Evolutionary conservation across 2,113 vertebrate genomes (phyloP), one percentile per base, ranked within the genome.

Genomic region (Protobothrops mucrosquamatus): DNA sequence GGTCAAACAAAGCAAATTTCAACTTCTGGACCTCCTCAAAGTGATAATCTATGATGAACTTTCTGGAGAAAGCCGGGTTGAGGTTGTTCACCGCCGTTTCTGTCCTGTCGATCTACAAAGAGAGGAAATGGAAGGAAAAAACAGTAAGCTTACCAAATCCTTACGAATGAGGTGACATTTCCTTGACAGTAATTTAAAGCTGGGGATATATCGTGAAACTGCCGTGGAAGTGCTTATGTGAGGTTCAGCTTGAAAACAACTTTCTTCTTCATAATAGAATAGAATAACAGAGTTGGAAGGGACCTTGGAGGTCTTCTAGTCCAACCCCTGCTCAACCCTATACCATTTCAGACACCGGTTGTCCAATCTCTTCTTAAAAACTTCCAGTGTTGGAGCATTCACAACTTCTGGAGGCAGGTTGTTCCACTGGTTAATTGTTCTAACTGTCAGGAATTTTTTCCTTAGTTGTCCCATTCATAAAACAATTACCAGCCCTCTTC

Each of bases 11-110:
- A 93, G 99, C 99, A 51, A 99, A 99, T 95, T 99, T 99, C 48
- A 99, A 98, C 97, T 99, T 99, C 97, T 99, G 99, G 81, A 99
- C 98, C 94, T 99, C 99, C 93, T 99, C 99, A 52, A 99, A 99
- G 97, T 99, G 99, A 95, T 99, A 99, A 96, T 99, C 98, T 0
- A 99, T 95, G 34, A 99, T 96, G 26, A 99, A 99, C 97, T 99
- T 99, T 96, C 98, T 98, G 91, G 99, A 98, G 88, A 99, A 99
- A 34, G 99, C 98, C 0, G 99, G 99, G 94, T 99, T 99, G 96
- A 99, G 97, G 97, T 99, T 99, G 97, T 99, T 99, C 93, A 99
- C 95, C 0, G 99, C 99, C 0, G 99, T 99, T 96, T 99, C 99
- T 6, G 99, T 99, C 96, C 99, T 98, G 87, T 98, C 98, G 0